Evolutionary conservation across 2,113 vertebrate species (phyloP).

Genomic region (Procavia capensis): DNA sequence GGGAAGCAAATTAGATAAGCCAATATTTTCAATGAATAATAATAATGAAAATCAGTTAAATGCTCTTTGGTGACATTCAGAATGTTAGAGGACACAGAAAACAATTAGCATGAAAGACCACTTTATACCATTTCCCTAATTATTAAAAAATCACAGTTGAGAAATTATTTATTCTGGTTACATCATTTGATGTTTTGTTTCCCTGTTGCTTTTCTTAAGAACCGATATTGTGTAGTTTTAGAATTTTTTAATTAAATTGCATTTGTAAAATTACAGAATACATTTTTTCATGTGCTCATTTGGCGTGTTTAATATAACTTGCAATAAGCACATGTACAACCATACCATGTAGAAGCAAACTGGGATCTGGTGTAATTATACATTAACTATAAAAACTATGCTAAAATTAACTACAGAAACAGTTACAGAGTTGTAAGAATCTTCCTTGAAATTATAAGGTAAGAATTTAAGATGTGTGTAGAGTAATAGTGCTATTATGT

Average conservation of each 20-base stretch:
- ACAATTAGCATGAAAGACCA: not conserved
- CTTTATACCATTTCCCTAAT: not conserved
- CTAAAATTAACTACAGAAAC: conserved; percentile 77
- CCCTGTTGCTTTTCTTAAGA: not conserved
- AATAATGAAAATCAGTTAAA: not conserved
- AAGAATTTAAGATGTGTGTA: not conserved
- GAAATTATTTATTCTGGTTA: not conserved
- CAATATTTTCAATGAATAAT: not conserved
- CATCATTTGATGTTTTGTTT: conserved; percentile 13
- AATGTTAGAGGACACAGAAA: not conserved
- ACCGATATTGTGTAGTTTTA: not conserved
- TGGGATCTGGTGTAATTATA: conserved; percentile 65
- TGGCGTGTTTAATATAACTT: conserved; percentile 70
- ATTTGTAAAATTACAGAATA: not conserved
- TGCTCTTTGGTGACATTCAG: not conserved
- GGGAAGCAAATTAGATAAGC: not conserved
- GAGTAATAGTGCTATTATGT: not conserved
- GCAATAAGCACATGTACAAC: conserved; percentile 60
- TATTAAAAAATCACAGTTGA: not conserved
- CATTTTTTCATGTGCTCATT: conserved; percentile 59
- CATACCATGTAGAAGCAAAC: conserved; percentile 40
- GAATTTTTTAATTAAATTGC: not conserved
- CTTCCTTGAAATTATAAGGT: not conserved
- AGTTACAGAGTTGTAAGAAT: not conserved
- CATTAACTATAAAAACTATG: conserved; percentile 81